Evolutionary conservation across 2,797 vertebrate species (phyloP).

Genomic region (Pangasius krempfi): DNA sequence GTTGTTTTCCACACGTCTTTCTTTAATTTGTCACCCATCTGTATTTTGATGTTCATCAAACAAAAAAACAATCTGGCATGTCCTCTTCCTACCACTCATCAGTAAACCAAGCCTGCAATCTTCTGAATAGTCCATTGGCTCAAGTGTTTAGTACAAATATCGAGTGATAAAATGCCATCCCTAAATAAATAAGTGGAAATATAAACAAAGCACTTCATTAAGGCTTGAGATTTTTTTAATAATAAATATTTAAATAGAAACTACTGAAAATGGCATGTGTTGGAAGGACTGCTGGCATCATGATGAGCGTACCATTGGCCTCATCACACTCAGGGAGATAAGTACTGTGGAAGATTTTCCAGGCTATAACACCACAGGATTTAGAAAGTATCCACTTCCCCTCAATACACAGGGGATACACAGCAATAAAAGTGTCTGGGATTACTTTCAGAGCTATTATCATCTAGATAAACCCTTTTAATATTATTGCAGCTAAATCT

Average conservation of each 20-base stretch:
- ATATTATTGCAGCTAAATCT: background rate
- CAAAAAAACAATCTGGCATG: background rate
- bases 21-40: background rate
- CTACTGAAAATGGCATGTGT: background rate
- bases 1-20: background rate
- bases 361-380: background rate
- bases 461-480: slow-evolving; percentile 1
- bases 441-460: background rate
- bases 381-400: background rate
- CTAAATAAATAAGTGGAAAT: background rate
- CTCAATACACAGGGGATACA: background rate
- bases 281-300: background rate
- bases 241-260: background rate
- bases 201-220: background rate
- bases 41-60: background rate
- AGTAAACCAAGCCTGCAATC: background rate
- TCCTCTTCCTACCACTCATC: background rate
- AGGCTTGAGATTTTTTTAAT: background rate
- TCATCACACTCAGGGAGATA: background rate
- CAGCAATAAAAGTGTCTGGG: background rate
- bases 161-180: background rate
- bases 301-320: background rate
- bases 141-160: background rate
- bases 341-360: background rate
- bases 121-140: background rate